Conservation (phyloP, 2,113 vertebrate species). For the Gobius niger region DNA sequence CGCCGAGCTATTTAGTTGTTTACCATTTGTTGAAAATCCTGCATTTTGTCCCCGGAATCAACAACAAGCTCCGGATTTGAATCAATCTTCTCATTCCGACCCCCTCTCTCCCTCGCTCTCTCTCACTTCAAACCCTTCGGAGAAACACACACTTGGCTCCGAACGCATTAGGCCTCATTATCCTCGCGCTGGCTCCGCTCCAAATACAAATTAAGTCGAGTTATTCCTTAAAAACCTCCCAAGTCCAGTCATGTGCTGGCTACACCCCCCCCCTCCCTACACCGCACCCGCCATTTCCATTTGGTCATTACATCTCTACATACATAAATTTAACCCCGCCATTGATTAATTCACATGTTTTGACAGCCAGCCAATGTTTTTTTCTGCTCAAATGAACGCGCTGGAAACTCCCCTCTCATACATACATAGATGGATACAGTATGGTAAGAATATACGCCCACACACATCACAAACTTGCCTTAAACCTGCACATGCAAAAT, state of each 20-base stretch:
- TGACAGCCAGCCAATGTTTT: not conserved
- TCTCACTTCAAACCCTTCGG: not conserved
- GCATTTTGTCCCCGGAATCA: not conserved
- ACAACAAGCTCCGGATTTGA: not conserved
- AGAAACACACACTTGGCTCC: not conserved
- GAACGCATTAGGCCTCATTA: not conserved
- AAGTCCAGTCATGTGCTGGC: slow-evolving; percentile 12
- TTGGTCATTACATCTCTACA: not conserved
- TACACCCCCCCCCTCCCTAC: not conserved
- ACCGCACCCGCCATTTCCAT: not conserved
- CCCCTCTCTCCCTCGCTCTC: not conserved
- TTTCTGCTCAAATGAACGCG: slow-evolving; percentile 22
- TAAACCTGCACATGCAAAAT: slow-evolving; percentile 66
- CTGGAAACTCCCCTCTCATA: not conserved
- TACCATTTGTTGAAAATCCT: not conserved
- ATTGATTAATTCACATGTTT: not conserved
- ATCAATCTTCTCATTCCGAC: not conserved
- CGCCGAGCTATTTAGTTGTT: not conserved
- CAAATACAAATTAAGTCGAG: slow-evolving; percentile 19
- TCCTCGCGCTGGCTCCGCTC: not conserved
- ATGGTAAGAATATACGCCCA: not conserved
- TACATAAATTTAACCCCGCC: slow-evolving; percentile 2
- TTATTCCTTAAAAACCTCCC: slow-evolving; percentile 16
- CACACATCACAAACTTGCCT: slow-evolving; percentile 29
- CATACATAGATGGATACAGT: slow-evolving; percentile 4